Evolutionary conservation across 53 echinoderm and acorn worm species (phyloP).

Genomic region (Arbacia lixula): DNA sequence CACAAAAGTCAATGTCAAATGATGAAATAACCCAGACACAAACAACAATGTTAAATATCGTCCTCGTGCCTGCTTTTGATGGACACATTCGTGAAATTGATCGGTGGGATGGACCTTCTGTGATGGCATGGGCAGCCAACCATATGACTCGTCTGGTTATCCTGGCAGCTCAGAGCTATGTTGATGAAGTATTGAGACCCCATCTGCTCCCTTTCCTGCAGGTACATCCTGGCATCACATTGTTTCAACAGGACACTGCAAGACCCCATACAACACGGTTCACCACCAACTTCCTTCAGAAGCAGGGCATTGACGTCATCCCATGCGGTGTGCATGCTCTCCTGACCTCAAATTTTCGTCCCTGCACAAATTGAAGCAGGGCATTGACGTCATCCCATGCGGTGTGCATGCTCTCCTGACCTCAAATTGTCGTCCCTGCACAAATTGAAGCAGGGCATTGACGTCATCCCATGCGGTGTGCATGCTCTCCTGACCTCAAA

Average conservation of each 20-base stretch:
- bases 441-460: too few relatives aligned
- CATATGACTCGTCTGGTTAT: constrained; percentile 2
- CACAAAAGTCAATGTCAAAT: too few relatives aligned
- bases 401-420: constrained; percentile 18
- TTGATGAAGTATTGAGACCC: constrained; percentile 1
- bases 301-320: constrained; percentile 13
- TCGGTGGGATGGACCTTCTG: constrained; percentile 18
- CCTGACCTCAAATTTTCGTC: background rate
- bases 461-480: too few relatives aligned
- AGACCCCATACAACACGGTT: constrained; percentile 15
- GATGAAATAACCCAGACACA: too few relatives aligned
- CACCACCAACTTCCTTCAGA: constrained; percentile 14
- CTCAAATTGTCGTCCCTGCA: background rate
- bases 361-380: constrained; percentile 1
- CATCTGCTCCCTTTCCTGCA: constrained; percentile 14
- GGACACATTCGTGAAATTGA: constrained; percentile 14
- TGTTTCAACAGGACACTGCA: constrained; percentile 9
- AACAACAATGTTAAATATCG: too few relatives aligned
- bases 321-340: constrained; percentile 11
- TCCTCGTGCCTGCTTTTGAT: too few relatives aligned
- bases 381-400: constrained; percentile 6
- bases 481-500: too few relatives aligned
- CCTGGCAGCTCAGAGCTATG: background rate
- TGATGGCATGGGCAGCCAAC: constrained; percentile 8
- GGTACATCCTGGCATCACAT: constrained; percentile 15